Evolutionary conservation across 2,797 vertebrate species (phyloP), one percentile per base, ranked within the genome.

Genomic region (Tiaroga cobitis): DNA sequence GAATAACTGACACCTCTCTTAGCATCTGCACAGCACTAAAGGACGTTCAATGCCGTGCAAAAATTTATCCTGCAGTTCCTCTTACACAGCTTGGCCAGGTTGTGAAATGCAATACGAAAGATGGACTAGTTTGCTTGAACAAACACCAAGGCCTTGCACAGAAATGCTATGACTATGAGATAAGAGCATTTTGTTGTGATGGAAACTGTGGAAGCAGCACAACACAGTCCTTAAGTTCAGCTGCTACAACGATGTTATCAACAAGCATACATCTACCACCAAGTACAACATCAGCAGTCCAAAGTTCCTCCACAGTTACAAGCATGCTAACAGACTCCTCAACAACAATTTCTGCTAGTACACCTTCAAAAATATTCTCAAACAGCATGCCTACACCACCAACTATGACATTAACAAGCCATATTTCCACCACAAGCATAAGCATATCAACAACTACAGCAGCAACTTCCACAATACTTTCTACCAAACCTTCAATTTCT

Each of bases 81-180:
- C 54, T 86, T n/a, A 41, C 84, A 80, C 9, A 87, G 10, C 18
- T 89, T n/a, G 88, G 88, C 2, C 88, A 89, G n/a, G 13, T 1
- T 24, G 43, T 89, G 1, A 83, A 46, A 6, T 89, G 88, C 34
- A 83, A 81, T 59, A 9, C 24, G 10, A 9, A 32, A 4, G 75
- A 76, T 63, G 70, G 86, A 34, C 41, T 89, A 0, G 10, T 87
- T 32, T 89, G 86, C 39, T 29, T 86, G 8, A 85, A 89, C 26
- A 59, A 85, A 84, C 49, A 86, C 32, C 84, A 86, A 63, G 87
- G 81, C 21, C 49, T 63, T 15, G 29, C 68, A 16, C 49, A 69
- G 65, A 74, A 34, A 11, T 85, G 87, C 19, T 68, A 78, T 80
- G 73, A 85, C 6, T 89, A 89, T 85, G 88, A 87, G 69, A 69